Evolutionary conservation across 2,797 vertebrate genomes (phyloP), one percentile per base, ranked within the genome.

Genomic region (Ibycter americanus): DNA sequence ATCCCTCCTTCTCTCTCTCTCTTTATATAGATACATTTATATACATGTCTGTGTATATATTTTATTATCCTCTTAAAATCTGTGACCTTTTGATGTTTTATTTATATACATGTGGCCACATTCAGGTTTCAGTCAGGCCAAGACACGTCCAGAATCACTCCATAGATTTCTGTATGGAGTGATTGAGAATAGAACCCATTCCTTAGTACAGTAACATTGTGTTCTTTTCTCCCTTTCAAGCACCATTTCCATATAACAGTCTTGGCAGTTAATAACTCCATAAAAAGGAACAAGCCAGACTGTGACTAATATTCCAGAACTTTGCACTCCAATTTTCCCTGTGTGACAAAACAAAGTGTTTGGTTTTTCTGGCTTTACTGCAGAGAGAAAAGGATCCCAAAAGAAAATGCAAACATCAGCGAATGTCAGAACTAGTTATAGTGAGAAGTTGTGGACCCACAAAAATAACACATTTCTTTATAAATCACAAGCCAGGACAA

Each of bases 261-360:
- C 90, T 97, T 98, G 97, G 97, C 97, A 97, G 89, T 87, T 88
- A 91, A 47, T 77, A 93, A 61, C 70, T 94, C 92, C 96, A 95
- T 94, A 96, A 96, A 96, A 96, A 83, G 51, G 93, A 92, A 52
- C 63, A 96, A 92, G 97, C 97, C 97, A 97, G 96, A 88, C 90
- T 96, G 89, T 98, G 97, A 98, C 93, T 98, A 97, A 98, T 98
- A 97, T 97, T 97, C 96, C 95, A 97, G 95, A 96, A 87, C 85
- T 93, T 94, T 88, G 91, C 84, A 88, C 93, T 97, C 96, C 90
- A 89, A 51, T 93, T 96, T 94, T 90, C 88, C 83, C 85, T 51
- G 27, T 94, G 90, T 86, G 95, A 97, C 93, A 97, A 94, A 97
- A 96, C 93, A 95, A 95, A 95, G 73, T 72, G 79, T 90, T 97